Percentiles rank a stretch among this genome's conserved stretches.
These are phyloP conservation scores for Agonopterix alstromeriana DNA, from an alignment of 2,888 invertebrate genomes.

Conservation along the genomic window DNA sequence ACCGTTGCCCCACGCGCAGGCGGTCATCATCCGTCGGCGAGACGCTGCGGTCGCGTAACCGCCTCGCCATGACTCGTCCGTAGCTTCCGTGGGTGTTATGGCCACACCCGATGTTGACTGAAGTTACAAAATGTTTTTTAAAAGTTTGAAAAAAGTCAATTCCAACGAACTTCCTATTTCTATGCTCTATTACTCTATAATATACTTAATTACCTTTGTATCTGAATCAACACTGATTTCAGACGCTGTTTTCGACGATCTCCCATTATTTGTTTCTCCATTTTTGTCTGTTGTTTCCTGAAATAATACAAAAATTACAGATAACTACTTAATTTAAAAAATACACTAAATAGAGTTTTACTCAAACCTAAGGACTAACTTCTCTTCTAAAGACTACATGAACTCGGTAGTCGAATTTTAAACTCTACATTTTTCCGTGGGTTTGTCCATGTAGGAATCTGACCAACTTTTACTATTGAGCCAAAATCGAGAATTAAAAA, in stretches of 20 bases:
- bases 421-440: too few species aligned
- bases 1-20: slow-evolving; percentile 82
- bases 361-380: too few species aligned
- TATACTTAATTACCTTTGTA: slow-evolving; percentile 35
- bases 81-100: slow-evolving; percentile 35
- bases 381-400: too few species aligned
- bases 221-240: slow-evolving; percentile 41
- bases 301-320: slow-evolving; percentile 9
- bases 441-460: too few species aligned
- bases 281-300: slow-evolving; percentile 46
- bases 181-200: too few species aligned
- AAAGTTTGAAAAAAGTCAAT: too few species aligned
- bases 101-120: slow-evolving; percentile 41
- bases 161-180: too few species aligned
- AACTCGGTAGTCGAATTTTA: too few species aligned
- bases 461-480: too few species aligned
- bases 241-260: slow-evolving; percentile 27
- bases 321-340: too few species aligned
- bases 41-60: slow-evolving; percentile 63
- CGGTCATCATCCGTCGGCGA: slow-evolving; percentile 47
- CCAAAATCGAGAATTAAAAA: too few species aligned
- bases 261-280: slow-evolving; percentile 32
- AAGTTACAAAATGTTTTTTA: slow-evolving; percentile 4
- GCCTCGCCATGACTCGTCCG: slow-evolving; percentile 64
- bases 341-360: too few species aligned